Base-by-base conservation (phyloP, 2,888 invertebrate genomes). In the Ochropleura plecta region DNA sequence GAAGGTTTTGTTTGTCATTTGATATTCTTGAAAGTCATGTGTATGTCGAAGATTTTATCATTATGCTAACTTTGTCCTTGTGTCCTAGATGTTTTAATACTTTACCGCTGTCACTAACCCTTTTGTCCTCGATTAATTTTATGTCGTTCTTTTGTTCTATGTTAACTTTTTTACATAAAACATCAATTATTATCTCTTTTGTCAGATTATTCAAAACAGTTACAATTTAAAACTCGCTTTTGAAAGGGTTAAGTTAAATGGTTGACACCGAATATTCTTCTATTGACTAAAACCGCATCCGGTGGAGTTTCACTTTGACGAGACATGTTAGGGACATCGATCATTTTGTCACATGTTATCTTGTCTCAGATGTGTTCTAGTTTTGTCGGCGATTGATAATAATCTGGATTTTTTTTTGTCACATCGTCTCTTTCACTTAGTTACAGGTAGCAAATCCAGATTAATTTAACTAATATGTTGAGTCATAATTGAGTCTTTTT, bases 311-410 rank as follows among this genome's bases (percentile, higher is more conserved):
- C 63, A 49, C 40, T 73, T 69, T 42, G 53, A 53, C 66, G 30
- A 67, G 69, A 75, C 67, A 49, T 65, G 48, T 71, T 63, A 66
- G 44, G 30, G 42, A 42, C 62, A 87, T 86, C 80, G 46, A 85
- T 85, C 82, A 79, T 73, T 73, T 81, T 78, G 69, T 83, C 70
- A 69, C 51, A 66, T n/a, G 59, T 76, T 86, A 83, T 86, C 83
- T 86, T 79, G 85, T 87, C 86, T 79, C 10, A n/a, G 53, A 70
- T 59, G 18, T 72, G 77, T 77, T 49, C 67, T 66, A 78, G 70
- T 70, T 85, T 78, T 75, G 60, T 81, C 16, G 30, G 60, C 57
- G n/a, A 59, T 62, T 57, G 65, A 76, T 74, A 74, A 69, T n/a
- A 71, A 72, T 68, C 81, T 77, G 57, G 42, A 16, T 53, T 69